Evolutionary conservation across 2,888 invertebrate species (phyloP).

Genomic region (Julus scanicus): DNA sequence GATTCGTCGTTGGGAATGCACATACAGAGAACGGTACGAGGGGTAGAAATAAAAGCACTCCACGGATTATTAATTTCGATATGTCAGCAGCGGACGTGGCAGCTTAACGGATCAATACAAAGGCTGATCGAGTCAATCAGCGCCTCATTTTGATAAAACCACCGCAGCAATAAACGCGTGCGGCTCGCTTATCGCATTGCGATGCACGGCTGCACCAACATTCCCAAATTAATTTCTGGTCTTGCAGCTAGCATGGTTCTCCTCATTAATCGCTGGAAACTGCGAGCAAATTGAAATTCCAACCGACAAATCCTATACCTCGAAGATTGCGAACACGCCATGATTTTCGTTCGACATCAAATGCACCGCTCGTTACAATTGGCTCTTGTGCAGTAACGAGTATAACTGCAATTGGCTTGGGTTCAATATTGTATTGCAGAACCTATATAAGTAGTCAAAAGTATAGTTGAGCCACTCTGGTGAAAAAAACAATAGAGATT

Average conservation of each 20-base stretch:
- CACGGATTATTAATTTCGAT: slow-evolving; percentile 45
- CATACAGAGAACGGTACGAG: background rate
- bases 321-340: background rate
- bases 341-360: background rate
- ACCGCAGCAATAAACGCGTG: slow-evolving; percentile 1
- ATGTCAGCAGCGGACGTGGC: slow-evolving; percentile 40
- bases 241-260: no score
- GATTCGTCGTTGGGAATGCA: background rate
- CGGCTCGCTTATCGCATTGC: background rate
- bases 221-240: background rate
- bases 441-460: no score
- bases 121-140: slow-evolving; percentile 30
- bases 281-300: background rate
- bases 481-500: no score
- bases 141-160: slow-evolving; percentile 47
- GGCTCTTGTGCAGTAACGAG: no score
- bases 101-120: slow-evolving; percentile 20
- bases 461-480: no score
- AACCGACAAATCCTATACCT: background rate
- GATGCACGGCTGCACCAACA: background rate
- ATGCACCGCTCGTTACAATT: background rate
- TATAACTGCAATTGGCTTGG: no score
- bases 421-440: no score
- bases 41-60: slow-evolving; percentile 31
- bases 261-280: background rate